A percentile compares a stretch with the other conserved stretches of the same genome.
Conservation (phyloP, 2,113 vertebrate species). For the Tringa solitaria region DNA sequence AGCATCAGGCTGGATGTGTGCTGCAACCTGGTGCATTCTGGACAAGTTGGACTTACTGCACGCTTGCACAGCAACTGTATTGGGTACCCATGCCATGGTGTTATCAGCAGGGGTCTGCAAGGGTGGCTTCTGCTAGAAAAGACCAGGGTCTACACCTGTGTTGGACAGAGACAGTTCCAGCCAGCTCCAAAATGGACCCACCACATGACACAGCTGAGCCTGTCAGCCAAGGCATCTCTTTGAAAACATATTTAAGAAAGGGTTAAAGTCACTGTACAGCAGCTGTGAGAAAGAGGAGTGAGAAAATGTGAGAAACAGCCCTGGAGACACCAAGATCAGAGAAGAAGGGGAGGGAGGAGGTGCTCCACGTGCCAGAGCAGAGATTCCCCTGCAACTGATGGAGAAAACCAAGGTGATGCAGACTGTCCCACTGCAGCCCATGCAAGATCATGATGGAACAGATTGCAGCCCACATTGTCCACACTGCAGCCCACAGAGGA, state of each 20-base stretch:
- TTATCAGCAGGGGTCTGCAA: rapidly evolving
- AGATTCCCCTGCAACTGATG: background rate
- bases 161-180: background rate
- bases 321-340: background rate
- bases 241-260: rapidly evolving
- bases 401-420: background rate
- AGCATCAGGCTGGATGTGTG: background rate
- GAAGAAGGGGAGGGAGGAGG: background rate
- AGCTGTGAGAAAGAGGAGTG: background rate
- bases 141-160: background rate
- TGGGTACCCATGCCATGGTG: background rate
- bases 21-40: rapidly evolving
- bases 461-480: background rate
- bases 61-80: background rate
- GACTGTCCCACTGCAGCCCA: background rate
- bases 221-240: background rate
- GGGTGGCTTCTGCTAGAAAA: background rate
- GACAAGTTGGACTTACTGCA: background rate
- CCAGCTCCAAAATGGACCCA: background rate
- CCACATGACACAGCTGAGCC: background rate
- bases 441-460: background rate
- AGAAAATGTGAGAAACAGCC: background rate
- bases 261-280: background rate
- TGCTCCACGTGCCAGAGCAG: background rate
- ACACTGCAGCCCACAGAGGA: background rate